Base-by-base conservation (phyloP, 2,113 vertebrate species). In the Columba janthina region DNA sequence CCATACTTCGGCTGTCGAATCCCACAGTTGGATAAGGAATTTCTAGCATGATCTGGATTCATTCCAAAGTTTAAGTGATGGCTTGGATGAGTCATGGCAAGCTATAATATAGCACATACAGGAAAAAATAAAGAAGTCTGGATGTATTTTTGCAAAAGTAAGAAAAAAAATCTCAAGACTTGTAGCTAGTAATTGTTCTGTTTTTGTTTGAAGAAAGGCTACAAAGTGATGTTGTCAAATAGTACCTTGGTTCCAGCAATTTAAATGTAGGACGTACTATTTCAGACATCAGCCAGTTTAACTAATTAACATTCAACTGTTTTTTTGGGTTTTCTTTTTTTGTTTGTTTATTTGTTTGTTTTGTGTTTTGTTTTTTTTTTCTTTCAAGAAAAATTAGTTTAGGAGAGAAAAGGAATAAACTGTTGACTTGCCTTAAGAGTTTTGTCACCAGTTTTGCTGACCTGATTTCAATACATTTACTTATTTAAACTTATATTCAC, bases 61-160 rank as follows among this genome's bases (percentile, higher is more conserved):
- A 99, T 99, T 88, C 99, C 99, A 66, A 99, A 99, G 97, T 99
- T 99, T 96, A 99, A 98, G 96, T 99, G 99, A 97, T 99, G 99
- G 86, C 99, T 99, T 13, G 99, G 99, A 94, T 99, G 99, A 80
- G 99, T 99, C 99, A 99, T 99, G 81, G 99, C 99, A 95, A 99
- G 98, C 99, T 99, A 84, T 29, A 96, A 96, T 2, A 25, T 29
- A 85, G 74, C 62, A 93, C 5, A 40, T 15, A 31, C 2, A 78
- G 24, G 16, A 2, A 13, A 29, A 78, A 74, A 15, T 2, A 13
- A 29, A 48, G 6, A 53, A 69, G 42, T 12, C 36, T 38, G 76
- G 53, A 70, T 65, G 3, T 25, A 51, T 44, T 90, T 94, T 53
- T 81, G 48, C 18, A 93, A 88, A 77, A 18, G 7, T n/a, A 89